Conservation (phyloP, 2,888 invertebrate genomes). For the Nesidiocoris tenuis region DNA sequence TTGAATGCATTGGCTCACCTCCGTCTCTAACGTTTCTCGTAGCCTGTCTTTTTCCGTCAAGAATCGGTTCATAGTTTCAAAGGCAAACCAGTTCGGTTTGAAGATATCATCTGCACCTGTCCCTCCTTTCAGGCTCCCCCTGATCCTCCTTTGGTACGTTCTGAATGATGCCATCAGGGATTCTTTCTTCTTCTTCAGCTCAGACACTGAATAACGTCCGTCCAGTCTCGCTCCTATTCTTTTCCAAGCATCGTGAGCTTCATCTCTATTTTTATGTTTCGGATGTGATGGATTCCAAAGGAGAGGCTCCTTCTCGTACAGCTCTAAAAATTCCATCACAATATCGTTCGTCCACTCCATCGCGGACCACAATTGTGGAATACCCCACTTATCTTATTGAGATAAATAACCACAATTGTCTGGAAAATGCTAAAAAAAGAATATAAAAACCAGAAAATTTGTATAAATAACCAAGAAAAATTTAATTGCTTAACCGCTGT, state of each 20-base stretch:
- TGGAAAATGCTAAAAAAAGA: no score
- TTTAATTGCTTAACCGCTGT: no score
- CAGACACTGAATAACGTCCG: not conserved
- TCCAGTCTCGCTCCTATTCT: not conserved
- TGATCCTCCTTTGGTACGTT: not conserved
- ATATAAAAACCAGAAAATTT: no score
- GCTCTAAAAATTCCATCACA: not conserved
- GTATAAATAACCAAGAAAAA: no score
- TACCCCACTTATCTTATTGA: no score
- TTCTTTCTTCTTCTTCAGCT: conserved; percentile 18
- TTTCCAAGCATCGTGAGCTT: conserved; percentile 15
- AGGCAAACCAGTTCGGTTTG: conserved; percentile 16
- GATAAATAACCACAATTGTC: no score
- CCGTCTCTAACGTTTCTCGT: no score
- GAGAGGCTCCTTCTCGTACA: conserved; percentile 19
- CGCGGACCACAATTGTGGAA: no score
- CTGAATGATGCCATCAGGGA: conserved; percentile 21
- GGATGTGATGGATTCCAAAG: conserved; percentile 18
- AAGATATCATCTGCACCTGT: no score
- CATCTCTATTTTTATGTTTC: not conserved
- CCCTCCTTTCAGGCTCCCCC: not conserved
- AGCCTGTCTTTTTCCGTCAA: no score
- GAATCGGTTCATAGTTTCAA: not conserved
- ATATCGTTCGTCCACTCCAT: not conserved
- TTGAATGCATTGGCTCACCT: no score